These are phyloP conservation scores for Hoplodrina blanda DNA, from an alignment of 2,888 invertebrate genomes.

Conservation along the genomic window DNA sequence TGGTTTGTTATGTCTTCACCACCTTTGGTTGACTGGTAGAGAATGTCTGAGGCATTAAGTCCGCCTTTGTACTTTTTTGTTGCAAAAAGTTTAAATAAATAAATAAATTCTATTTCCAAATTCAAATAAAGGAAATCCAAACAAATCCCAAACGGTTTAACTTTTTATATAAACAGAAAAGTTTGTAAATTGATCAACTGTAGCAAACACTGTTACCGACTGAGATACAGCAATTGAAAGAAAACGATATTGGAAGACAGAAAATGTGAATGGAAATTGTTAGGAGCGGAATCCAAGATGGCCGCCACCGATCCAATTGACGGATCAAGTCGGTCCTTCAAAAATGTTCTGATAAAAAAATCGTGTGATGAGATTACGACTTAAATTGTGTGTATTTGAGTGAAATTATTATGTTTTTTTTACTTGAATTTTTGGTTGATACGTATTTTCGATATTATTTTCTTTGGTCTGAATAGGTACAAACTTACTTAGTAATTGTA, in stretches of 20 bases:
- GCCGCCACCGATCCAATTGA: constrained; percentile 38
- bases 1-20: too few relatives aligned
- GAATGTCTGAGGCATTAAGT: too few relatives aligned
- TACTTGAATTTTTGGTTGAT: background rate
- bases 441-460: background rate
- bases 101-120: background rate
- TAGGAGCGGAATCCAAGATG: constrained; percentile 51
- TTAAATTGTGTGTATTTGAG: background rate
- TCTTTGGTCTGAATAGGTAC: background rate
- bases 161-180: constrained; percentile 24
- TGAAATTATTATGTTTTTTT: constrained; percentile 7
- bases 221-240: constrained; percentile 57
- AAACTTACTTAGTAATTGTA: too few relatives aligned
- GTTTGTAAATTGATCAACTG: constrained; percentile 51
- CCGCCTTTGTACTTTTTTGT: too few relatives aligned
- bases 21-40: too few relatives aligned
- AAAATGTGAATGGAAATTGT: constrained; percentile 59
- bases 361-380: constrained; percentile 16
- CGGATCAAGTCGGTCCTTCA: constrained; percentile 35
- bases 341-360: constrained; percentile 41
- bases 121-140: constrained; percentile 22
- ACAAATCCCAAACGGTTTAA: constrained; percentile 1
- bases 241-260: constrained; percentile 60
- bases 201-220: constrained; percentile 28
- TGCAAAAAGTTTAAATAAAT: too few relatives aligned